A percentile compares a stretch with the other conserved stretches of the same genome.
phyloP scores from a whole-genome alignment of 2,888 invertebrate species.

The Dasypogon diadema region DNA sequence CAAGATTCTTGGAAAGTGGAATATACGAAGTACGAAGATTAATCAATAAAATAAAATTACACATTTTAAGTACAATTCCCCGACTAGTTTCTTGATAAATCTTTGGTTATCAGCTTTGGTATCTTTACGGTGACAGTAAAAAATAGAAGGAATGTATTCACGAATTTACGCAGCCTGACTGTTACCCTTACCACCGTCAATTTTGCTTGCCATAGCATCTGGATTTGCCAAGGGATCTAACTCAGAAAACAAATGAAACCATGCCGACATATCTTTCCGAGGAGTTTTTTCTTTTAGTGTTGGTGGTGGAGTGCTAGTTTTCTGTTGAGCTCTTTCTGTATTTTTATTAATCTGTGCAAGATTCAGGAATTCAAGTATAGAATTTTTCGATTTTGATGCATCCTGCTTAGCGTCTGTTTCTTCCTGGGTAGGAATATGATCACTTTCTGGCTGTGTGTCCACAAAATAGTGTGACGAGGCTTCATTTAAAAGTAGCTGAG shows the following conservation, averaged over 20 bases:
- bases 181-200: conserved; percentile 65
- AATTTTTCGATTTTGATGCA: conserved; percentile 53
- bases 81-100: conserved; percentile 16
- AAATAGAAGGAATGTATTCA: background rate
- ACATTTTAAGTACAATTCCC: conserved; percentile 22
- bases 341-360: conserved; percentile 46
- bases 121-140: background rate
- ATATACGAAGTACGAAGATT: conserved; percentile 8
- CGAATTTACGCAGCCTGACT: conserved; percentile 70
- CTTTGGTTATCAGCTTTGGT: conserved; percentile 42
- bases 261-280: conserved; percentile 74
- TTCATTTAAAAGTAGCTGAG: conserved; percentile 70
- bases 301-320: background rate
- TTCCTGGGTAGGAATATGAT: background rate
- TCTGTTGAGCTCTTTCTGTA: conserved; percentile 10
- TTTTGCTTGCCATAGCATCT: conserved; percentile 70
- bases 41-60: conserved; percentile 12
- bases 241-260: conserved; percentile 94
- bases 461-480: background rate
- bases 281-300: conserved; percentile 50
- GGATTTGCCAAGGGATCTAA: conserved; percentile 92
- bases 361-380: conserved; percentile 55
- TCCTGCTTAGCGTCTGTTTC: background rate
- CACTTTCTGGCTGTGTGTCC: background rate
- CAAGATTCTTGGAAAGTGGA: conserved; percentile 19